Percentiles rank a stretch among this genome's conserved stretches.
Evolutionary conservation across 2,113 vertebrate genomes (phyloP).

Genomic region (Esox niger): DNA sequence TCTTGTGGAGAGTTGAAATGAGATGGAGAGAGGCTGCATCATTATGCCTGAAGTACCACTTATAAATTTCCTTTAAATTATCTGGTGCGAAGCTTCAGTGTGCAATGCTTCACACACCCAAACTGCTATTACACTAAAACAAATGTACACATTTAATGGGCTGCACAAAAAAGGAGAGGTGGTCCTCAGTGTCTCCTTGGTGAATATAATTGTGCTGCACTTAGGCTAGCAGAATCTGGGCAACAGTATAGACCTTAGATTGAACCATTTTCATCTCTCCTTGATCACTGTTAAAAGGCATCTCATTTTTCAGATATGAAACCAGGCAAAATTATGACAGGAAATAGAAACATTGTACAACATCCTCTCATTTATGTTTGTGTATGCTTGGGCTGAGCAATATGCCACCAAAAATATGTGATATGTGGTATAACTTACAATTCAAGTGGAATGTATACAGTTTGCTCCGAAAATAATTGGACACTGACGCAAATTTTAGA

Average conservation of each 20-base stretch:
- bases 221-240: neutral
- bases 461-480: too few species aligned
- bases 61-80: conserved; percentile 37
- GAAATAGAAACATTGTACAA: too few species aligned
- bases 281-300: neutral
- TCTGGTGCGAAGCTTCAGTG: conserved; percentile 22
- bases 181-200: neutral
- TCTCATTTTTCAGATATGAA: too few species aligned
- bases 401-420: too few species aligned
- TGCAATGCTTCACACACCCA: conserved; percentile 2
- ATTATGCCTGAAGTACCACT: conserved; percentile 39
- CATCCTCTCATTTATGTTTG: too few species aligned
- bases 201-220: neutral
- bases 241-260: neutral
- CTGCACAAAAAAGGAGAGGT: conserved; percentile 19
- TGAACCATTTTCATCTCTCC: neutral
- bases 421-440: too few species aligned
- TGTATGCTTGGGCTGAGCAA: too few species aligned
- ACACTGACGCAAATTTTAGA: too few species aligned
- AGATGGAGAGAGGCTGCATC: conserved; percentile 15
- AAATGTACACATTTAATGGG: conserved; percentile 29
- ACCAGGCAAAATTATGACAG: too few species aligned
- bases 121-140: conserved; percentile 30
- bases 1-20: neutral
- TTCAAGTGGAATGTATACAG: too few species aligned